Evolutionary conservation across 2,888 invertebrate genomes (phyloP).

Genomic region (Pristionchus maxplancki): DNA sequence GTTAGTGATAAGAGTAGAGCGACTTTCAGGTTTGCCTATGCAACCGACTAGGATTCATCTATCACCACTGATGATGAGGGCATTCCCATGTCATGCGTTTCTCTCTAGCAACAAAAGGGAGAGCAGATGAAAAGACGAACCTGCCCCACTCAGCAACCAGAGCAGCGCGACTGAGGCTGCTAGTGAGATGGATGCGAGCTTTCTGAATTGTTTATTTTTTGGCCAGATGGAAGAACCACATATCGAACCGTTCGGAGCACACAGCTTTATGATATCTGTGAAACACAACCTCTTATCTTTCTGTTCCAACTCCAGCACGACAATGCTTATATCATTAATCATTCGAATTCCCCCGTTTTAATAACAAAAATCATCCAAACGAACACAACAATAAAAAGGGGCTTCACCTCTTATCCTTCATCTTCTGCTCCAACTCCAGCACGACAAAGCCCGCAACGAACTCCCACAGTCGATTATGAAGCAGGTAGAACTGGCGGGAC

Average conservation of each 20-base stretch:
- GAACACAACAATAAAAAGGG: too few relatives aligned
- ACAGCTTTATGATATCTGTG: neutral
- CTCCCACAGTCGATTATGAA: conserved; percentile 14
- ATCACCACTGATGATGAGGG: too few relatives aligned
- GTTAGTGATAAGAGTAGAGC: neutral
- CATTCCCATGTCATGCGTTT: neutral
- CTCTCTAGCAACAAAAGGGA: neutral
- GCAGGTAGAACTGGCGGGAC: neutral
- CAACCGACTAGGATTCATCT: neutral
- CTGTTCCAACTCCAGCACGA: neutral
- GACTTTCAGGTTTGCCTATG: neutral
- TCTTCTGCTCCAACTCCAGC: neutral
- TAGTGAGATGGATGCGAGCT: neutral
- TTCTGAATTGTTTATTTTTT: neutral
- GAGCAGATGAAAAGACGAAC: too few relatives aligned
- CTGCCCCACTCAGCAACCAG: neutral
- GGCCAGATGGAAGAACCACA: too few relatives aligned
- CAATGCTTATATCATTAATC: too few relatives aligned
- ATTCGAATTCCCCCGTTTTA: too few relatives aligned
- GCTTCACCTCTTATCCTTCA: neutral
- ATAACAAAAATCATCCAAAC: too few relatives aligned
- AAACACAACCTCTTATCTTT: neutral
- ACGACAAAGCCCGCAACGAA: neutral
- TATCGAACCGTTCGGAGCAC: too few relatives aligned
- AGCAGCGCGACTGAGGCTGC: neutral